A percentile compares a stretch with the other conserved stretches of the same genome.
Evolutionary conservation across 2,888 invertebrate genomes (phyloP).

Genomic region (Agrilus cyanescens): DNA sequence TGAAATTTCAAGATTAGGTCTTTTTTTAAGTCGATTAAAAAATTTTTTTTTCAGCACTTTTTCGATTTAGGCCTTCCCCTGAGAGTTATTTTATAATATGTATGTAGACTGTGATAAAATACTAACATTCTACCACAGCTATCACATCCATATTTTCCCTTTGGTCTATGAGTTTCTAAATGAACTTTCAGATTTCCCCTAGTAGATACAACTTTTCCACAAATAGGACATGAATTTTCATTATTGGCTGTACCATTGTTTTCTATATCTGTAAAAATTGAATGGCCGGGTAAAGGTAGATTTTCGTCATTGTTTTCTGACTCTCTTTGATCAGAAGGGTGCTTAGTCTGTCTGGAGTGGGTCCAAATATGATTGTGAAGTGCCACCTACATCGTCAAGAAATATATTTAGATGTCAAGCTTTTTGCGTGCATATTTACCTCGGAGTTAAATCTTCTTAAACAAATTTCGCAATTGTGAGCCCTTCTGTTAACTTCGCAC

Average conservation of each 20-base stretch:
- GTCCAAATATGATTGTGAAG: conserved; percentile 44
- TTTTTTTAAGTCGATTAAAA: too few relatives aligned
- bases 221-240: conserved; percentile 44
- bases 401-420: too few relatives aligned
- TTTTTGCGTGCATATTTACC: conserved; percentile 38
- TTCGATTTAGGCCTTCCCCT: too few relatives aligned
- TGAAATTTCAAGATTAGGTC: too few relatives aligned
- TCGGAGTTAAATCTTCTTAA: conserved; percentile 44
- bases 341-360: conserved; percentile 37
- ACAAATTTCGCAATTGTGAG: conserved; percentile 45
- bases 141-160: conserved; percentile 50
- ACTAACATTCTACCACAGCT: conserved; percentile 58
- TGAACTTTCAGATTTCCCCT: conserved; percentile 53
- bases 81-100: conserved; percentile 3
- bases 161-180: conserved; percentile 49
- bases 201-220: conserved; percentile 47
- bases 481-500: conserved; percentile 28
- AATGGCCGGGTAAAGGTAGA: too few relatives aligned
- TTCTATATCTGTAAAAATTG: conserved; percentile 1
- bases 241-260: conserved; percentile 8
- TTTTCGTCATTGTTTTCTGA: conserved; percentile 21
- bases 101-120: conserved; percentile 6
- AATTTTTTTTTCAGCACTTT: not conserved
- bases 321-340: conserved; percentile 25
- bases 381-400: too few relatives aligned